Evolutionary conservation across 2,888 invertebrate species (phyloP), one percentile per base, ranked within the genome.

Genomic region (Calephelis perditalis): DNA sequence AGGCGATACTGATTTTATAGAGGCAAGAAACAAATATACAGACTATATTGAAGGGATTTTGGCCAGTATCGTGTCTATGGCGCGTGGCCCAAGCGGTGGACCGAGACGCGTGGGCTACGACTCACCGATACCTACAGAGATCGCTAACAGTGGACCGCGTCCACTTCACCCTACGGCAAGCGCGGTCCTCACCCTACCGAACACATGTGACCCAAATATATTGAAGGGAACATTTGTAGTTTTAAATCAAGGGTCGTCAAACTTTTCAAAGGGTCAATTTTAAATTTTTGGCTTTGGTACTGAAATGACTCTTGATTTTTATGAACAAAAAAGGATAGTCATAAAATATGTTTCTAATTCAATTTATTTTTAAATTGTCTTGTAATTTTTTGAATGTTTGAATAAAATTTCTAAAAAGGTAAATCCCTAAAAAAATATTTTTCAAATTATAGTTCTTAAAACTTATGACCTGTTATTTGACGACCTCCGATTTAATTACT

Each of bases 101-200:
- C 84, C 84, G 83, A 73, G 68, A 69, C 74, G 71, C 72, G 68
- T 72, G 75, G 76, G 65, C 67, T 65, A 66, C 64, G 65, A 70
- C 76, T 71, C 77, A 75, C 81, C 79, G 77, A 76, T 81, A 83
- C 82, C 84, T 86, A 84, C 77, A 85, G 89, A 89, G 89, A 89
- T 89, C 89, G 88, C 86, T 79, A 79, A 81, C 82, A 73, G 84
- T 81, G 86, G 84, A 78, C 77, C 63, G 57, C 60, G 79, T 76
- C 82, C 85, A 84, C 83, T 68, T n/a, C 44, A 75, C 77, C 81
- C 84, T 82, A 77, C 83, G 78, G 79, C 76, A 70, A 72, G 71
- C 74, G 74, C 75, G 77, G 76, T 75, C 76, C 73, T 68, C 73
- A 67, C 75, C 80, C 70, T 56, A 59, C 64, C 59, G 56, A 62